Conservation (phyloP, 2,888 invertebrate genomes). For the Diaperis boleti region DNA sequence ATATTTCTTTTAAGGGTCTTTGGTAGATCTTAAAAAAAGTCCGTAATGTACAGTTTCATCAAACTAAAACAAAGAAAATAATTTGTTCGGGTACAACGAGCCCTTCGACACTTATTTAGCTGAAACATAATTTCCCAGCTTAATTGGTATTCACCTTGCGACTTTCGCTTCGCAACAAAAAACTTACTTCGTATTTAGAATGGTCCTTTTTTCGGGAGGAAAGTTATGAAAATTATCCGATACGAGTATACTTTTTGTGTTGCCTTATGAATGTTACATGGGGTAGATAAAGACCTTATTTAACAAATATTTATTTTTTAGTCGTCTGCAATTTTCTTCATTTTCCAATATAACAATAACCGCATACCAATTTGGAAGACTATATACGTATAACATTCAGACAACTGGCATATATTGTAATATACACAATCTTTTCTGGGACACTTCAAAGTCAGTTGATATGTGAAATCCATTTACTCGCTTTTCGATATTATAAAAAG, state of each 20-base stretch:
- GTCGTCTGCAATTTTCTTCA: too few relatives aligned
- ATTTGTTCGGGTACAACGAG: conserved; percentile 14
- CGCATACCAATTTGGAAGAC: too few relatives aligned
- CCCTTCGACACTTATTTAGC: conserved; percentile 17
- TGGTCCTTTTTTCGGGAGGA: conserved; percentile 3
- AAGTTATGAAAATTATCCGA: conserved; percentile 23
- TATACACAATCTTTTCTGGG: neutral
- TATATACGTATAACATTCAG: too few relatives aligned
- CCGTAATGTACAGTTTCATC: neutral
- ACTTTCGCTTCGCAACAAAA: conserved; percentile 25
- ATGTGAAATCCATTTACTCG: conserved; percentile 6
- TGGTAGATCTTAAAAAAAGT: neutral
- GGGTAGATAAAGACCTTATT: neutral
- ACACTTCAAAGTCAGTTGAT: too few relatives aligned
- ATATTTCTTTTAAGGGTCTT: too few relatives aligned
- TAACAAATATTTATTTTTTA: neutral
- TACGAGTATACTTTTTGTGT: neutral
- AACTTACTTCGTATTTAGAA: conserved; percentile 19
- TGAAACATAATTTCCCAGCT: conserved; percentile 12
- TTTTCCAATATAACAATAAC: too few relatives aligned
- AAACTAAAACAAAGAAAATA: conserved; percentile 24
- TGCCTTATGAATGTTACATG: conserved; percentile 5
- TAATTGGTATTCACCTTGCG: conserved; percentile 29
- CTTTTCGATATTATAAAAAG: conserved; percentile 5
- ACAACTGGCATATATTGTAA: too few relatives aligned